These are phyloP conservation scores for Tipula lateralis DNA, from an alignment of 2,888 invertebrate genomes.

Conservation along the genomic window DNA sequence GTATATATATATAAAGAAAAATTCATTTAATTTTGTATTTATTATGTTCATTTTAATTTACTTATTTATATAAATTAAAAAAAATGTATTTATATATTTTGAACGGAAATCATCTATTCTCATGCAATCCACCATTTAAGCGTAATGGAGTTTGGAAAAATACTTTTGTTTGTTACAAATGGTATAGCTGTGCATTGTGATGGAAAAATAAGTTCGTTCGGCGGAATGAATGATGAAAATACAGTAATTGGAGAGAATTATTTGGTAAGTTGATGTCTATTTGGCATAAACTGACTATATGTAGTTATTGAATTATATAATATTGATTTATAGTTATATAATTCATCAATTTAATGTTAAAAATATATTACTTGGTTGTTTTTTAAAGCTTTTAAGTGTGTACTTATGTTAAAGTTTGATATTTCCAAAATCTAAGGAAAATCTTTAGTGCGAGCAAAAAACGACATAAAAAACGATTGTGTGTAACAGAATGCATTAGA, in stretches of 20 bases:
- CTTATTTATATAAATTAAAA: not conserved
- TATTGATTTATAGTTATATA: no score
- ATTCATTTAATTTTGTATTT: not conserved
- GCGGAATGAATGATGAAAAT: not conserved
- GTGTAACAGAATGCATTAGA: no score
- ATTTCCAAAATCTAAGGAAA: no score
- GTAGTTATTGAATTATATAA: no score
- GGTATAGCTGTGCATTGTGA: not conserved
- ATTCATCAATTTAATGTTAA: no score
- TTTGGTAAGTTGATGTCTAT: no score
- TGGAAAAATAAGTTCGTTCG: not conserved
- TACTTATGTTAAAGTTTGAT: no score
- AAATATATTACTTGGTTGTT: no score
- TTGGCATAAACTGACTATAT: not conserved
- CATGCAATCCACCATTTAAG: not conserved
- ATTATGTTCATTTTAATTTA: not conserved
- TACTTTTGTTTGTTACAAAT: not conserved
- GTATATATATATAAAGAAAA: not conserved
- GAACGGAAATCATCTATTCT: not conserved
- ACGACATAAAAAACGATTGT: no score
- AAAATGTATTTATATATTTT: not conserved
- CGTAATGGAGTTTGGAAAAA: not conserved
- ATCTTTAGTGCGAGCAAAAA: no score
- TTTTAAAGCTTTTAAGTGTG: no score
- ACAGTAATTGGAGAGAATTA: not conserved